A percentile compares a stretch with the other conserved stretches of the same genome.
Conservation (phyloP, 2,888 invertebrate species). For the Apodemia duryi region DNA sequence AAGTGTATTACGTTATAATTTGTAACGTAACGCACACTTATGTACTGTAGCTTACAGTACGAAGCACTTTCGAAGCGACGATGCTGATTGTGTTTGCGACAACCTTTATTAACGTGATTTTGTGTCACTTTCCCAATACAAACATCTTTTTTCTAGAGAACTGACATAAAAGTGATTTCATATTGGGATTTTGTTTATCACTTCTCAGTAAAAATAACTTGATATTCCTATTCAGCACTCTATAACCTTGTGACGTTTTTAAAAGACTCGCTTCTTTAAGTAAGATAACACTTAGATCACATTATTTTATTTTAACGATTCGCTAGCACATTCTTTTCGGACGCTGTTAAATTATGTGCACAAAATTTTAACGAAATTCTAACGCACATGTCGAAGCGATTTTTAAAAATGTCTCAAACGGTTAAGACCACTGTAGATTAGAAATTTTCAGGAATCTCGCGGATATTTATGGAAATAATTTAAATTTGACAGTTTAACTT, state of each 20-base stretch:
- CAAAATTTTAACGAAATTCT: constrained; percentile 34
- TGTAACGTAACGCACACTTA: too few relatives aligned
- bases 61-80: background rate
- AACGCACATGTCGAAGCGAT: constrained; percentile 47
- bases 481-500: background rate
- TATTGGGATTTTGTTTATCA: background rate
- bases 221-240: constrained; percentile 11
- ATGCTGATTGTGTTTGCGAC: background rate
- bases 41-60: too few relatives aligned
- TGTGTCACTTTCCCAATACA: background rate
- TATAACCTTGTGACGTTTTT: constrained; percentile 55
- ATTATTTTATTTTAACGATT: constrained; percentile 25
- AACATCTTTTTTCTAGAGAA: background rate
- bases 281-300: constrained; percentile 25
- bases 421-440: constrained; percentile 27
- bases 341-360: constrained; percentile 27
- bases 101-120: background rate
- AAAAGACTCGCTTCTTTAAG: constrained; percentile 35
- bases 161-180: background rate
- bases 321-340: constrained; percentile 29
- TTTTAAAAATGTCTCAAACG: constrained; percentile 60
- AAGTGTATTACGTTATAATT: too few relatives aligned
- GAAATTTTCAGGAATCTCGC: constrained; percentile 17
- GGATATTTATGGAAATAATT: background rate
- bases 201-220: too few relatives aligned